A percentile compares a stretch with the other conserved stretches of the same genome.
phyloP scores from a whole-genome alignment of 2,797 vertebrate species.

The Pipistrellus pipistrellus region DNA sequence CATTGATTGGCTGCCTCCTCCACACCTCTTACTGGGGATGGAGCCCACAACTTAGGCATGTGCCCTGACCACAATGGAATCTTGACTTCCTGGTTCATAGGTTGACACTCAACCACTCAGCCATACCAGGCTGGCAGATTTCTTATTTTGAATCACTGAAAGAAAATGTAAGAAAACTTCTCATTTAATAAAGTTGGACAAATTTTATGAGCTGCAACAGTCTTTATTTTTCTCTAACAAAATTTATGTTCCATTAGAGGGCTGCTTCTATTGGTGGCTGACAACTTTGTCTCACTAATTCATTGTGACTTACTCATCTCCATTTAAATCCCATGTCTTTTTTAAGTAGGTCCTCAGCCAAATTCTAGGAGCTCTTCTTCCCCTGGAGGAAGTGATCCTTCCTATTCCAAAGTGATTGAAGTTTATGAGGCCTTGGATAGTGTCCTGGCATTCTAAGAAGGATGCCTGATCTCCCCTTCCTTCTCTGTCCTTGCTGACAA shows the following conservation, averaged over 20 bases:
- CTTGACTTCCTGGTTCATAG: too few relatives aligned
- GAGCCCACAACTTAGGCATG: too few relatives aligned
- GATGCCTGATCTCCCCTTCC: too few relatives aligned
- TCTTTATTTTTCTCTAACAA: not conserved
- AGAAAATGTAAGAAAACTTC: not conserved
- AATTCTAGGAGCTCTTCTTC: not conserved
- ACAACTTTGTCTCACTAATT: constrained; percentile 1
- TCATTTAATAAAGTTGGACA: not conserved
- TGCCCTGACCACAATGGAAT: too few relatives aligned
- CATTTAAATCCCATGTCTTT: not conserved
- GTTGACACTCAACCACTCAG: too few relatives aligned
- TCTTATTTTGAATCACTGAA: not conserved
- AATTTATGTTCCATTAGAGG: not conserved
- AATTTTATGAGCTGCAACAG: not conserved
- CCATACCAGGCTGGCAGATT: not conserved
- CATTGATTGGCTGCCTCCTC: too few relatives aligned
- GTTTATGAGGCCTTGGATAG: not conserved
- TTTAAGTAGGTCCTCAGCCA: not conserved
- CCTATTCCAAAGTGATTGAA: not conserved
- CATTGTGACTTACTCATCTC: not conserved
- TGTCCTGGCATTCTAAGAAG: too few relatives aligned
- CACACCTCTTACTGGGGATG: too few relatives aligned
- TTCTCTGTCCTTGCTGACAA: not conserved
- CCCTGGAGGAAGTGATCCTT: not conserved
- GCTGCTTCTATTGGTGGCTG: not conserved